Base-by-base conservation (phyloP, 2,113 vertebrate species). In the Girardinichthys multiradiatus region DNA sequence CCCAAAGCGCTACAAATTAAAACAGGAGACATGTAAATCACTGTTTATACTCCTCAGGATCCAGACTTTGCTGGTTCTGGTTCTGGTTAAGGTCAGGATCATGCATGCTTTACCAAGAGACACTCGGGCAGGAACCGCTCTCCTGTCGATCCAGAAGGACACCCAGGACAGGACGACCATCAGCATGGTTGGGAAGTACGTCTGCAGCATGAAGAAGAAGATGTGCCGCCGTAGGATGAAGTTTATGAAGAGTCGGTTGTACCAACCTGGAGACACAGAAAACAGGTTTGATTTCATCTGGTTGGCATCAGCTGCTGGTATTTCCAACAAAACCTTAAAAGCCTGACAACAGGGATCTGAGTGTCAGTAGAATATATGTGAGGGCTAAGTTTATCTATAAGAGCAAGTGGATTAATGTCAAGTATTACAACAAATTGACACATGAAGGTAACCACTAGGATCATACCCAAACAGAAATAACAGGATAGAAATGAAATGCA, bases 201-300 rank as follows among this genome's bases (percentile, higher is more conserved):
- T 97, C 91, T 98, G 96, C 45, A 99, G 95, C 91, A 98, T 91
- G 79, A 98, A 98, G 92, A 98, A 99, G 95, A 98, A 97, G 89
- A 97, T 95, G 83, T 97, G 96, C 75, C 97, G 94, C 79, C 95
- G 94, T 57, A 98, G 95, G 74, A 96, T 95, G 91, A 98, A 98
- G 85, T 95, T 97, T 80, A 98, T 97, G 91, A 97, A 97, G 78
- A 98, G 94, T 45, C 96, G 94, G 48, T 97, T 97, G 92, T 97
- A 98, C 96, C 96, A 98, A 70, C 96, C 97, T 98, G 29, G 39
- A 68, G 54, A 71, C 17, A 85, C 0, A 77, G 0, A 77, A 4
- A 33, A 42, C 39, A 8, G 6, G n/a, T n/a, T 60, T 28, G 2
- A 5, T 28, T 28, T 26, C 13, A 17, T 39, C 13, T 57, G 26